These are phyloP conservation scores for Hycleus phaleratus DNA, from an alignment of 1,140 invertebrate species.

Conservation along the genomic window DNA sequence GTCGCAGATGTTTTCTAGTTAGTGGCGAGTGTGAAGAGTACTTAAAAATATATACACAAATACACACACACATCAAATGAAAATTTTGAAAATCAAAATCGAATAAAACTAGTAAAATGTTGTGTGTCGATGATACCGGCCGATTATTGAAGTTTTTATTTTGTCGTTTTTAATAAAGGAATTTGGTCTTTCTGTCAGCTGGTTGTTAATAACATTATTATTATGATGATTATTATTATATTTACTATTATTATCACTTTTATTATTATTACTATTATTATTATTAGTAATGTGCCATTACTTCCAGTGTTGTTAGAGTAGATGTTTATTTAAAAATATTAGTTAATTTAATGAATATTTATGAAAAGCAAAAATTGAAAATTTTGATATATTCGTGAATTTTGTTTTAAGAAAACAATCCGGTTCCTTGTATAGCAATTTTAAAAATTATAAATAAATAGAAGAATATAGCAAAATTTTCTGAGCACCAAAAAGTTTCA, in stretches of 20 bases:
- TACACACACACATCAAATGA: not conserved
- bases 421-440: too few species aligned
- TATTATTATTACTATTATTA: not conserved
- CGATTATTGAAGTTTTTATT: slow-evolving; percentile 7
- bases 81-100: not conserved
- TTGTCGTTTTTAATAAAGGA: slow-evolving; percentile 33
- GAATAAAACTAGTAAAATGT: not conserved
- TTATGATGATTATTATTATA: not conserved
- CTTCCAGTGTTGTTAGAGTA: slow-evolving; percentile 36
- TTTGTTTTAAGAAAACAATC: slow-evolving; percentile 3
- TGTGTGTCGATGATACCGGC: slow-evolving; percentile 5
- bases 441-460: not conserved
- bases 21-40: slow-evolving; percentile 13
- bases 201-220: slow-evolving; percentile 24
- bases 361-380: slow-evolving; percentile 25
- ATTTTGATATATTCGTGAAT: slow-evolving; percentile 34
- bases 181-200: slow-evolving; percentile 37
- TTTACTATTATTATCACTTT: too few species aligned
- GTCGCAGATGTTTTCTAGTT: slow-evolving; percentile 18
- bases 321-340: slow-evolving; percentile 36
- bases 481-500: slow-evolving; percentile 27
- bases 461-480: slow-evolving; percentile 38
- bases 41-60: slow-evolving; percentile 5
- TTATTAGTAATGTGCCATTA: slow-evolving; percentile 36
- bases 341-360: slow-evolving; percentile 36